phyloP scores from a whole-genome alignment of 2,797 vertebrate genomes.

The Lepidocolaptes lacrymiger region DNA sequence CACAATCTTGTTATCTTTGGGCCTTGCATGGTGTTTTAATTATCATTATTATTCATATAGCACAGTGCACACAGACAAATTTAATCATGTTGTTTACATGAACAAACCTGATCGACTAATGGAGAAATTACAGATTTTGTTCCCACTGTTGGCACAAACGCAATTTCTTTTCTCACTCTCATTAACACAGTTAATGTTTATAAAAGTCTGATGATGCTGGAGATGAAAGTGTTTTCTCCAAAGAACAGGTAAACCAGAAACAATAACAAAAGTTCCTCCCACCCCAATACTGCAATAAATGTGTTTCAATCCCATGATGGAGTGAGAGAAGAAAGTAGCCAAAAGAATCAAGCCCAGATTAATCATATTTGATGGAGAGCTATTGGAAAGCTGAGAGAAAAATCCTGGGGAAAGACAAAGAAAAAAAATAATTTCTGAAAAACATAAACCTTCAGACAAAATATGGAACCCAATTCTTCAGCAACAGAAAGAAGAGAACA shows the following conservation, averaged over 20 bases:
- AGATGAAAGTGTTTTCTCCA: constrained; percentile 6
- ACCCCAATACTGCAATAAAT: background rate
- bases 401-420: background rate
- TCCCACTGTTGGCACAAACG: constrained; percentile 11
- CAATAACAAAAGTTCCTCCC: background rate
- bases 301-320: background rate
- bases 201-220: background rate
- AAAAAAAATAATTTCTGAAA: background rate
- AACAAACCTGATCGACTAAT: constrained; percentile 43
- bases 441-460: background rate
- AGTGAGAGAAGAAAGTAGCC: background rate
- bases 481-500: background rate
- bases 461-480: background rate
- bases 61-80: background rate
- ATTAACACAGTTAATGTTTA: constrained; percentile 20
- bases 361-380: background rate
- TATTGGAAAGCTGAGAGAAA: background rate
- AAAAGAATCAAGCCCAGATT: background rate
- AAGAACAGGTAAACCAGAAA: background rate
- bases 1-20: background rate
- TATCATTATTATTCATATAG: constrained; percentile 50
- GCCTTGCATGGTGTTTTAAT: constrained; percentile 1
- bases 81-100: constrained; percentile 39
- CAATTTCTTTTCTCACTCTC: background rate
- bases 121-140: constrained; percentile 19